These are phyloP conservation scores for Trimorus sp. DNA, from an alignment of 2,888 invertebrate genomes.

Conservation along the genomic window DNA sequence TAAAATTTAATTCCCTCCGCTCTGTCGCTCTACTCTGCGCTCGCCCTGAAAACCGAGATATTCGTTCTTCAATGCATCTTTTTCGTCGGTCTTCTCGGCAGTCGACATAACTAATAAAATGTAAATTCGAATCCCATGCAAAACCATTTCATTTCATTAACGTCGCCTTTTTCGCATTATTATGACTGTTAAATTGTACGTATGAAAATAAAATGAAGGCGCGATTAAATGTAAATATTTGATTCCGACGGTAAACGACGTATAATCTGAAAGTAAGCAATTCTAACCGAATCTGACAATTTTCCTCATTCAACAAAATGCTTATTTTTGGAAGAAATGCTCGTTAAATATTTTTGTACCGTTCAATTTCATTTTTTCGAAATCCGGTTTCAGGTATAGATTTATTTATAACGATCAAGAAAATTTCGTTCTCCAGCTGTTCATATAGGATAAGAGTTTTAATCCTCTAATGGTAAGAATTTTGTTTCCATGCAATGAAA, in stretches of 20 bases:
- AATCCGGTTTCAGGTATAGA: too few species aligned
- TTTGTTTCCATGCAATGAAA: too few species aligned
- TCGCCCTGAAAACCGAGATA: constrained; percentile 63
- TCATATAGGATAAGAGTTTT: too few species aligned
- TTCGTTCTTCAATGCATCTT: constrained; percentile 60
- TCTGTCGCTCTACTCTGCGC: constrained; percentile 57
- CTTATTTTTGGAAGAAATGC: too few species aligned
- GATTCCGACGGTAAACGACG: constrained; percentile 33
- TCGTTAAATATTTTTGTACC: too few species aligned
- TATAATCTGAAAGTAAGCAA: not conserved
- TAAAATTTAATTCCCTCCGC: constrained; percentile 63
- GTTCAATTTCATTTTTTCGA: too few species aligned
- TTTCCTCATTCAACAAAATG: too few species aligned
- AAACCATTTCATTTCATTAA: constrained; percentile 61
- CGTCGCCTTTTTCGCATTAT: constrained; percentile 43
- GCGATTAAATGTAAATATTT: constrained; percentile 58
- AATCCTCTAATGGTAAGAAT: too few species aligned
- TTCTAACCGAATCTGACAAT: too few species aligned
- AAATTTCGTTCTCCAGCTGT: too few species aligned
- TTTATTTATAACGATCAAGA: too few species aligned
- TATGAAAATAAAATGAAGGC: constrained; percentile 37
- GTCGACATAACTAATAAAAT: constrained; percentile 60
- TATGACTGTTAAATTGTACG: constrained; percentile 45
- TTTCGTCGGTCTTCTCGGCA: constrained; percentile 44
- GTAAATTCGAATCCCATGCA: constrained; percentile 54